Conservation (phyloP, 2,888 invertebrate genomes). For the Lamellibrachia satsuma region DNA sequence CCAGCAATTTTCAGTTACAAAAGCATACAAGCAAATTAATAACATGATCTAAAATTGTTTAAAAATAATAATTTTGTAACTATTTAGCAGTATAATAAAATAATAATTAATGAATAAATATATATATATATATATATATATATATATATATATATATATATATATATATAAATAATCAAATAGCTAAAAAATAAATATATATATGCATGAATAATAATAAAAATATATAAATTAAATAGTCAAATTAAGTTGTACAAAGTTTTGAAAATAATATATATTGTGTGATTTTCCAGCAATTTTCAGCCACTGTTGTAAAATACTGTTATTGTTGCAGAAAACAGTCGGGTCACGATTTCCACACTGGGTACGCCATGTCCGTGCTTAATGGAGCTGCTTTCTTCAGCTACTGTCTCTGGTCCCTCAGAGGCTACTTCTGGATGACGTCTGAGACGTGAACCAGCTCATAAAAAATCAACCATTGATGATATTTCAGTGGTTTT, state of each 20-base stretch:
- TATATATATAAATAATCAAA: no score
- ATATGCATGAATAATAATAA: no score
- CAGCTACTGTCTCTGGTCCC: not conserved
- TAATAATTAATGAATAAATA: no score
- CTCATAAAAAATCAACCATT: not conserved
- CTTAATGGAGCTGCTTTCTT: not conserved
- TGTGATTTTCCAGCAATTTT: not conserved
- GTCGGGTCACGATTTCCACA: not conserved
- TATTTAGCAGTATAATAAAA: no score
- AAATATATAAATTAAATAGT: no score
- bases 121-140: no score
- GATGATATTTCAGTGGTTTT: not conserved
- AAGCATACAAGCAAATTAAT: no score
- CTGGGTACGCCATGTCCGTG: not conserved
- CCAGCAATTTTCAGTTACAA: not conserved
- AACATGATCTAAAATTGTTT: no score
- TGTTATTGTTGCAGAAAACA: not conserved
- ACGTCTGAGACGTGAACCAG: not conserved
- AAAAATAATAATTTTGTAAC: no score
- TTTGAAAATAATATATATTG: not conserved
- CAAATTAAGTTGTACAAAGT: not conserved
- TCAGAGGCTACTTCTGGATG: not conserved
- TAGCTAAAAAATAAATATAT: no score
- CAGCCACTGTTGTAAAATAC: not conserved
- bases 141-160: no score